Evolutionary conservation across 2,888 invertebrate genomes (phyloP).

Genomic region (Phasia obesa): DNA sequence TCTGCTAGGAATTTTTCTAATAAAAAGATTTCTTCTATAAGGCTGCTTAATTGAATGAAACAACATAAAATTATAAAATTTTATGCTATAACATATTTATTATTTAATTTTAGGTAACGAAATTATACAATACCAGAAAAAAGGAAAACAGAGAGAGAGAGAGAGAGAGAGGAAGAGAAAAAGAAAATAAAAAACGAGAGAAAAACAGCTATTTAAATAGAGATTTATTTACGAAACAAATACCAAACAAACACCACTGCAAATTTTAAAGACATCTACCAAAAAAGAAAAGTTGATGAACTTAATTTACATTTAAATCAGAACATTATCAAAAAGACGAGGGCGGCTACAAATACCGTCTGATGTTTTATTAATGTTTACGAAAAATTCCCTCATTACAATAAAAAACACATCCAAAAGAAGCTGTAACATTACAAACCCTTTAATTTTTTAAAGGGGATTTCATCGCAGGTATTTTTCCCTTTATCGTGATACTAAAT

Average conservation of each 20-base stretch:
- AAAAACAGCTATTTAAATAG: not conserved
- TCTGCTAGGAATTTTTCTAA: too few species aligned
- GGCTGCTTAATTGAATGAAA: too few species aligned
- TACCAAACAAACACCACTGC: constrained; percentile 18
- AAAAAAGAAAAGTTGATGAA: not conserved
- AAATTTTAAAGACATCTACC: constrained; percentile 21
- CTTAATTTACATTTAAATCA: not conserved
- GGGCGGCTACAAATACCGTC: constrained; percentile 46
- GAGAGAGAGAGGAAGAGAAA: constrained; percentile 6
- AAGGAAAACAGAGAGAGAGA: not conserved
- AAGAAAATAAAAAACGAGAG: too few species aligned
- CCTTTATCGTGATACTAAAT: constrained; percentile 14
- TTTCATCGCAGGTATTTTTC: not conserved
- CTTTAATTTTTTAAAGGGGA: constrained; percentile 38
- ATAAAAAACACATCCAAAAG: constrained; percentile 2
- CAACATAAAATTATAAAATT: too few species aligned
- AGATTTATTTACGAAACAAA: not conserved
- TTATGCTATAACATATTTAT: too few species aligned
- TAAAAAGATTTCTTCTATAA: too few species aligned
- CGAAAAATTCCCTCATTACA: constrained; percentile 33
- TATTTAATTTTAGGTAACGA: constrained; percentile 50
- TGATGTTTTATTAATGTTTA: constrained; percentile 53
- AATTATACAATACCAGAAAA: constrained; percentile 55
- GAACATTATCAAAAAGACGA: not conserved
- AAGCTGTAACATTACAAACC: constrained; percentile 13